Conservation (phyloP, 35 echinoderm and acorn worm species). For the Stichopus chloronotus region DNA sequence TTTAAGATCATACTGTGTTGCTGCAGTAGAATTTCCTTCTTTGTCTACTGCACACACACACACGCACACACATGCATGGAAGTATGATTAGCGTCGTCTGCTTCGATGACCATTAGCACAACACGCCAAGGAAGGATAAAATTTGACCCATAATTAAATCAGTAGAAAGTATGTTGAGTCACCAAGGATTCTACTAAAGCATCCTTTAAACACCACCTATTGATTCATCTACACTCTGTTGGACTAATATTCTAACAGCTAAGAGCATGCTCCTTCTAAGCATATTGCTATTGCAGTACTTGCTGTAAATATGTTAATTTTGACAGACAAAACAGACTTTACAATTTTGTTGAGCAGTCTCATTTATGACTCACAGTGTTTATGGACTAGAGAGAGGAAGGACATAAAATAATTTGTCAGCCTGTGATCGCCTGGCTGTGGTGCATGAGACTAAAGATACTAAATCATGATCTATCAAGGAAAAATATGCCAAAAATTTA, state of each 20-base stretch:
- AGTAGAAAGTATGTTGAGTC: conserved; percentile 22
- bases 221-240: neutral
- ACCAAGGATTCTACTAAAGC: neutral
- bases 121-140: conserved; percentile 33
- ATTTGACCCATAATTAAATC: conserved; percentile 39
- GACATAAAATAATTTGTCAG: too few species aligned
- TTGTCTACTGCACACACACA: neutral
- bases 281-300: too few species aligned
- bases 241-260: neutral
- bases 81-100: conserved; percentile 8
- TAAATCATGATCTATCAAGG: too few species aligned
- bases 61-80: neutral
- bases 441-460: too few species aligned
- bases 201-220: neutral
- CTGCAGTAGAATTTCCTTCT: neutral
- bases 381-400: neutral
- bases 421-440: too few species aligned
- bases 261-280: too few species aligned
- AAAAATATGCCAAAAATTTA: too few species aligned
- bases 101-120: neutral
- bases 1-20: too few species aligned
- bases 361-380: neutral
- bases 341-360: neutral
- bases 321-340: neutral
- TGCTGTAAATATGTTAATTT: neutral